A percentile compares a stretch with the other conserved stretches of the same genome.
These are phyloP conservation scores for Nothobranchius kuhntae DNA, from an alignment of 2,113 vertebrate species.

Conservation along the genomic window DNA sequence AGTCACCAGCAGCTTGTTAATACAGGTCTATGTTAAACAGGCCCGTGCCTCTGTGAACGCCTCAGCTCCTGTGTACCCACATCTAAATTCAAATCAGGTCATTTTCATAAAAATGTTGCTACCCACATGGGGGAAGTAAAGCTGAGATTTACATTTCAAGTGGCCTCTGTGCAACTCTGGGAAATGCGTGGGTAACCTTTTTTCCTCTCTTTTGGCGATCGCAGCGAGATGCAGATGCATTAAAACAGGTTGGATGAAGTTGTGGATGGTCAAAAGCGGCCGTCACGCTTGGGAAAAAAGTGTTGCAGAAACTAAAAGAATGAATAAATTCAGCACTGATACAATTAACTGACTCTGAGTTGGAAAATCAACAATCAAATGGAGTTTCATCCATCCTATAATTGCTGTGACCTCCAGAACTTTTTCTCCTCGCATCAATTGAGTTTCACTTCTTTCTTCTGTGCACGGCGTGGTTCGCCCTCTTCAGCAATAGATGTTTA, in stretches of 20 bases:
- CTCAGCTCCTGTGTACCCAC: conserved; percentile 32
- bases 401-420: conserved; percentile 41
- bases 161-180: conserved; percentile 50
- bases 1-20: conserved; percentile 63
- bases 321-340: conserved; percentile 13
- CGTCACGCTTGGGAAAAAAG: conserved; percentile 3
- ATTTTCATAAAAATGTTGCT: conserved; percentile 67
- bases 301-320: conserved; percentile 8
- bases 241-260: conserved; percentile 33
- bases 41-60: conserved; percentile 39
- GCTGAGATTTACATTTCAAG: conserved; percentile 70
- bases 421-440: conserved; percentile 18
- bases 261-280: conserved; percentile 10
- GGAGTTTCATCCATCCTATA: conserved; percentile 8
- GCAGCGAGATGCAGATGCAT: conserved; percentile 21
- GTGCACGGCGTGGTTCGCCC: conserved; percentile 28
- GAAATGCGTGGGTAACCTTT: conserved; percentile 61
- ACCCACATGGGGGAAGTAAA: conserved; percentile 47
- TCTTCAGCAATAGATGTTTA: conserved; percentile 29
- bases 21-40: conserved; percentile 45
- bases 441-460: conserved; percentile 23
- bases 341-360: conserved; percentile 4
- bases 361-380: background rate
- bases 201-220: conserved; percentile 17
- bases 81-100: conserved; percentile 69